Base-by-base conservation (phyloP, 2,113 vertebrate genomes). In the Bothrops jararaca region DNA sequence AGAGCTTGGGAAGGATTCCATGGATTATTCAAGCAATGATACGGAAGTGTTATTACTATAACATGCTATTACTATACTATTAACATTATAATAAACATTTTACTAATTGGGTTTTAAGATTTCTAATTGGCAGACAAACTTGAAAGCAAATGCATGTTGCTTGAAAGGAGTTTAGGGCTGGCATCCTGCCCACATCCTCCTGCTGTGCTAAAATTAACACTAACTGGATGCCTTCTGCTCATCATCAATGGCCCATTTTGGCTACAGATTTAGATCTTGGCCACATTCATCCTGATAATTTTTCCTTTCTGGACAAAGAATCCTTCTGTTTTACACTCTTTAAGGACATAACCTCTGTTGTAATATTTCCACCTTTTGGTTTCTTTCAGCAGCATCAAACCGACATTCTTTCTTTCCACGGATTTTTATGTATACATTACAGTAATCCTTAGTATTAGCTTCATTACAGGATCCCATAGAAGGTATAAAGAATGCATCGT, bases 141-240 rank as follows among this genome's bases (percentile, higher is more conserved):
- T 90, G 8, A 92, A 39, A 87, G 7, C 50, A 91, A 91, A 22
- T 80, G 74, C 15, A 5, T 5, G 24, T 22, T 48, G 92, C 74
- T 88, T 64, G 6, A 94, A 95, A 94, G 7, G 85, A 12, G n/a
- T n/a, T n/a, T n/a, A n/a, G n/a, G n/a, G n/a, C n/a, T n/a, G n/a
- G n/a, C n/a, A n/a, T n/a, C n/a, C 52, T 92, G 52, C n/a, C 94
- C 87, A 58, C 42, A 91, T 26, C 48, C 23, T 88, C 88, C 53
- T 87, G 93, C 91, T 89, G 45, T 80, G 93, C 69, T 92, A 89
- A 94, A 94, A 96, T 94, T 91, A 94, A 48, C 89, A 91, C 39
- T 92, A 95, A 95, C 85, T 91, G 74, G 57, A 57, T 74, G 52
- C 39, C 45, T 88, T 92, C 92, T 85, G 23, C 39, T 93, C 92